phyloP scores from a whole-genome alignment of 2,797 vertebrate species.

The Balearica regulorum region DNA sequence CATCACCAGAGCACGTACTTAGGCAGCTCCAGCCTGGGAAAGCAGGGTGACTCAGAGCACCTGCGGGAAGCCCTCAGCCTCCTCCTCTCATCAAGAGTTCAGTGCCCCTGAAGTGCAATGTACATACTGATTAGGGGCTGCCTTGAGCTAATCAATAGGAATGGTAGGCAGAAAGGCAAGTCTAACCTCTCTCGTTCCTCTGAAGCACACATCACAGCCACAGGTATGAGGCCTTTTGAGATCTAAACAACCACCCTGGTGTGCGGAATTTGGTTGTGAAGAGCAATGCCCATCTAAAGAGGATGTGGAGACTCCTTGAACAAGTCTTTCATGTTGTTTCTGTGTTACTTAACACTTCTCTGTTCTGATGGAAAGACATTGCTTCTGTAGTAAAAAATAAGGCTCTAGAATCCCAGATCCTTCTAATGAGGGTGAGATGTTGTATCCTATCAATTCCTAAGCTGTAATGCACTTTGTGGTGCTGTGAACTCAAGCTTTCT shows the following conservation, averaged over 20 bases:
- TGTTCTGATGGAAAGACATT: not conserved
- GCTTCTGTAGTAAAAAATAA: not conserved
- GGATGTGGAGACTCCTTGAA: not conserved
- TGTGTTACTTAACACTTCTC: not conserved
- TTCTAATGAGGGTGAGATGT: not conserved
- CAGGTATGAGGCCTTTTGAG: not conserved
- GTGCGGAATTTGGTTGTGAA: not conserved
- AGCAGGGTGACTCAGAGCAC: not conserved
- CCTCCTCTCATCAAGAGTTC: not conserved
- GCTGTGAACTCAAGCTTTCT: not conserved
- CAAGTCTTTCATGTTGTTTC: not conserved
- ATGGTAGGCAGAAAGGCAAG: not conserved
- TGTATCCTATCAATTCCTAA: not conserved
- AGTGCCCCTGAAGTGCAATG: not conserved
- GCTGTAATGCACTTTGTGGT: not conserved
- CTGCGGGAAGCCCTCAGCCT: not conserved
- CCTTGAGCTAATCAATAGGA: not conserved
- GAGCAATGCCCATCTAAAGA: not conserved
- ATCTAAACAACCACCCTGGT: not conserved
- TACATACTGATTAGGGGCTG: not conserved
- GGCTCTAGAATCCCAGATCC: not conserved
- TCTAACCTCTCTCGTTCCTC: not conserved
- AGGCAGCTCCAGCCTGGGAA: not conserved
- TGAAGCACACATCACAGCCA: not conserved
- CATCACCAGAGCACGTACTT: not conserved